Percentiles rank a stretch among this genome's conserved stretches.
Evolutionary conservation across 2,797 vertebrate species (phyloP).

Genomic region (Scolopax bukidnonensis): DNA sequence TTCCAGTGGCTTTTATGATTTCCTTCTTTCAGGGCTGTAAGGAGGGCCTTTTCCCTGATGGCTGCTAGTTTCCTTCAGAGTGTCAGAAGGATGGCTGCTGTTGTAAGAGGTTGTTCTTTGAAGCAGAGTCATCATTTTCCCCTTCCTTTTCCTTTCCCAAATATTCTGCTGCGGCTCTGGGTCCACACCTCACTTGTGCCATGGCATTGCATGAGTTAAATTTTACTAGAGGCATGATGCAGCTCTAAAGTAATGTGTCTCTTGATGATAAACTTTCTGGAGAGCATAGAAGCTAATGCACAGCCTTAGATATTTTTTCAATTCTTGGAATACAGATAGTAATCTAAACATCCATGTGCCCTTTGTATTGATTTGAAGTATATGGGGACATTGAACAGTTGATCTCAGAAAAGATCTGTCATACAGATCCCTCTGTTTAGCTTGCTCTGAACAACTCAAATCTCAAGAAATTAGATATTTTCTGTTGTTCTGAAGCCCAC

Average conservation of each 20-base stretch:
- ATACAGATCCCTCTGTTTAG: background rate
- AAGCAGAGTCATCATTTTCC: background rate
- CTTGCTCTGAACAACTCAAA: background rate
- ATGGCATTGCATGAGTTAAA: background rate
- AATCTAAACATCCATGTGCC: slow-evolving; percentile 7
- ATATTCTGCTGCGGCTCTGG: background rate
- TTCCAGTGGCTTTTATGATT: background rate
- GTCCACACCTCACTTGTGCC: background rate
- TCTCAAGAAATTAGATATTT: background rate
- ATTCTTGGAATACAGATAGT: background rate
- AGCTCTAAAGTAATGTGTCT: background rate
- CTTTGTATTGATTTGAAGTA: slow-evolving; percentile 28
- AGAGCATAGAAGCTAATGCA: background rate
- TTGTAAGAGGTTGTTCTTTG: background rate
- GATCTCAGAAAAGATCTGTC: slow-evolving; percentile 1
- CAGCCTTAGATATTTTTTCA: slow-evolving; percentile 8
- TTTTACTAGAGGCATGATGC: background rate
- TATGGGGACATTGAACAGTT: slow-evolving; percentile 10
- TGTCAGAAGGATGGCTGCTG: background rate
- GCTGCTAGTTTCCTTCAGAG: background rate
- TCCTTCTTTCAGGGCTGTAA: background rate
- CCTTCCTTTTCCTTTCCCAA: background rate
- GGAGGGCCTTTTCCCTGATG: background rate
- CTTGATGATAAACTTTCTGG: slow-evolving; percentile 9
- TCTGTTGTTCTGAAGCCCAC: background rate